phyloP scores from a whole-genome alignment of 2,113 vertebrate genomes.

The Ochotona curzoniae region DNA sequence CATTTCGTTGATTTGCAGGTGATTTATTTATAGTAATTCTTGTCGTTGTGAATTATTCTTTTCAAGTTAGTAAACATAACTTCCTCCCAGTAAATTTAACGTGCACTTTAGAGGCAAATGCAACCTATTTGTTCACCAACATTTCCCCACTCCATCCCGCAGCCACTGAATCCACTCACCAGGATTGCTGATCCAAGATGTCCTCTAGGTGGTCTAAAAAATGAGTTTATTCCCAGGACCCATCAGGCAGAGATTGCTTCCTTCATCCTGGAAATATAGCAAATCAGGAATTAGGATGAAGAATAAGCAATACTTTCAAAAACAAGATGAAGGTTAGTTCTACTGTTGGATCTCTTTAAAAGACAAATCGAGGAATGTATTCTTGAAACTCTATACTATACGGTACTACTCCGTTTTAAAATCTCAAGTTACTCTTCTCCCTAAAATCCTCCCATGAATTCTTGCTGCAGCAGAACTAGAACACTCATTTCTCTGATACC shows the following conservation, averaged over 20 bases:
- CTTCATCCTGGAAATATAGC: background rate
- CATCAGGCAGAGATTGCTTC: background rate
- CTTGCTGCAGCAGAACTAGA: background rate
- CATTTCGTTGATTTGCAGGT: background rate
- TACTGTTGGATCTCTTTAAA: background rate
- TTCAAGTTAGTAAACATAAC: background rate
- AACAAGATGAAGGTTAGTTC: background rate
- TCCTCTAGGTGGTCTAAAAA: background rate
- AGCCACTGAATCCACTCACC: background rate
- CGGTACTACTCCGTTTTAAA: background rate
- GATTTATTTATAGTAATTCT: conserved; percentile 8
- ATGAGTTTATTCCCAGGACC: background rate
- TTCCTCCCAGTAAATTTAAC: background rate
- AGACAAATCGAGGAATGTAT: background rate
- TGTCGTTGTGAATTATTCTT: background rate
- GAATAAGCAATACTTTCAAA: background rate
- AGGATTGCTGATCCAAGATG: background rate
- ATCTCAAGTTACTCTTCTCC: background rate
- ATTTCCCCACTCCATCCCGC: background rate
- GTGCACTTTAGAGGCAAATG: background rate
- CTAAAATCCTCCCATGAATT: background rate
- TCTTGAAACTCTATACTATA: background rate
- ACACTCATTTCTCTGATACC: background rate
- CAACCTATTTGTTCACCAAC: background rate
- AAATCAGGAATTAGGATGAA: background rate